Conservation (phyloP, 1,140 invertebrate genomes). For the Ceratoteleas bidentatus region DNA sequence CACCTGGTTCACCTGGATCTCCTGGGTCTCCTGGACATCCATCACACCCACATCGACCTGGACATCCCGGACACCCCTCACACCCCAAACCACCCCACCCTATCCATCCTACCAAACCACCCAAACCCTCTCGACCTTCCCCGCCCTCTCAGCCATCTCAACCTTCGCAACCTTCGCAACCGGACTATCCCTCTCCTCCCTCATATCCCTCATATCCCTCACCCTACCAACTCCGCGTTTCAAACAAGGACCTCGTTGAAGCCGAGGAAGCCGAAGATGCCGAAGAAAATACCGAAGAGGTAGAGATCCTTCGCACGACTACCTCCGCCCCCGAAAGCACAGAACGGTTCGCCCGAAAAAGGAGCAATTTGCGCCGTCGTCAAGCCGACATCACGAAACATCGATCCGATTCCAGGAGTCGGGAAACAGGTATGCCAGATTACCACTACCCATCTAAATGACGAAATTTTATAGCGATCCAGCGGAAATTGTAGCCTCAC, state of each 20-base stretch:
- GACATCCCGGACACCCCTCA: not conserved
- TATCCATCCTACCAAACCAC: constrained; percentile 23
- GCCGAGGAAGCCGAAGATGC: constrained; percentile 23
- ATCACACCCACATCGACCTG: constrained; percentile 15
- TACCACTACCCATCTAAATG: constrained; percentile 4
- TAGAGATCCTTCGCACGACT: constrained; percentile 46
- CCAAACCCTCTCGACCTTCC: constrained; percentile 17
- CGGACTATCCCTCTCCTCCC: constrained; percentile 33
- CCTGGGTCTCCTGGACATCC: constrained; percentile 14
- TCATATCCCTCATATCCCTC: constrained; percentile 51
- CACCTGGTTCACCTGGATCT: too few species aligned
- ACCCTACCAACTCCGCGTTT: constrained; percentile 50
- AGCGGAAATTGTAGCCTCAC: constrained; percentile 12
- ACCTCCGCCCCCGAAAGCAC: constrained; percentile 34
- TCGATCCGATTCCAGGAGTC: constrained; percentile 12
- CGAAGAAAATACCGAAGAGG: constrained; percentile 47
- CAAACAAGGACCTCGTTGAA: constrained; percentile 28
- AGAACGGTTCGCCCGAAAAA: constrained; percentile 44
- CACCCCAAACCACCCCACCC: constrained; percentile 41
- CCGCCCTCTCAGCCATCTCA: constrained; percentile 12
- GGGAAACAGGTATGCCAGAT: constrained; percentile 29
- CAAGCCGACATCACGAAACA: constrained; percentile 19
- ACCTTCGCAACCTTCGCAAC: constrained; percentile 33
- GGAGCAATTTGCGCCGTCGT: constrained; percentile 38
- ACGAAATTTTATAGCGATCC: constrained; percentile 22